These are phyloP conservation scores for Trichogramma pretiosum DNA, from an alignment of 1,140 invertebrate genomes.

Conservation along the genomic window DNA sequence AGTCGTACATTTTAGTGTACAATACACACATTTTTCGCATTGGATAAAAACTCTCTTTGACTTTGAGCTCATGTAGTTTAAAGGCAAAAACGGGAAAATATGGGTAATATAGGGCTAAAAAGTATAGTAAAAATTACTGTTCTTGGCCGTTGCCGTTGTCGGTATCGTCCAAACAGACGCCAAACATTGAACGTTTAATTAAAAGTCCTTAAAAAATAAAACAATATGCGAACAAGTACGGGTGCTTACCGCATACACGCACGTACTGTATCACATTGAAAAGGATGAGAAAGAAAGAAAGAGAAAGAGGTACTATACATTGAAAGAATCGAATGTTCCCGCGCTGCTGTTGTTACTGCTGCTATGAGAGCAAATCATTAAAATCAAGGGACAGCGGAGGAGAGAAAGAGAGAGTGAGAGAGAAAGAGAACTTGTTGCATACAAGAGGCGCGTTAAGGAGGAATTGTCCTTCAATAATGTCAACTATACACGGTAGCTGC, in stretches of 20 bases:
- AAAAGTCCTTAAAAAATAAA: neutral
- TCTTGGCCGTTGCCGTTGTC: no score
- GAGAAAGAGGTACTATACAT: no score
- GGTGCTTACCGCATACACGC: neutral
- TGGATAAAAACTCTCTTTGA: no score
- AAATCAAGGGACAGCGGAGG: conserved; percentile 3
- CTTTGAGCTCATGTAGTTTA: no score
- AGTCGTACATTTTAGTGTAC: no score
- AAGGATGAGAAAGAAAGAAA: neutral
- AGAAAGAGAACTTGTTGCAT: neutral
- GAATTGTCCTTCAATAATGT: conserved; percentile 19
- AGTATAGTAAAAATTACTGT: no score
- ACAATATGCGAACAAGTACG: neutral
- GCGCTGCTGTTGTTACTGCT: neutral
- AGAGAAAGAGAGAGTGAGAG: neutral
- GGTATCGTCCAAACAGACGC: no score
- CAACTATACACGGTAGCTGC: conserved; percentile 1
- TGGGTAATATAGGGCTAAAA: no score
- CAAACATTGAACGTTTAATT: conserved; percentile 8
- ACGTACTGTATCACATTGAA: neutral
- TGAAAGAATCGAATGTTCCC: neutral
- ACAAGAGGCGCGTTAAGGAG: neutral
- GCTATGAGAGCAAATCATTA: conserved; percentile 12
- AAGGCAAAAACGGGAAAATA: no score
- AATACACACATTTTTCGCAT: no score